Evolutionary conservation across 1,140 invertebrate genomes (phyloP), one percentile per base, ranked within the genome.

Genomic region (Drosophila sulfurigaster): DNA sequence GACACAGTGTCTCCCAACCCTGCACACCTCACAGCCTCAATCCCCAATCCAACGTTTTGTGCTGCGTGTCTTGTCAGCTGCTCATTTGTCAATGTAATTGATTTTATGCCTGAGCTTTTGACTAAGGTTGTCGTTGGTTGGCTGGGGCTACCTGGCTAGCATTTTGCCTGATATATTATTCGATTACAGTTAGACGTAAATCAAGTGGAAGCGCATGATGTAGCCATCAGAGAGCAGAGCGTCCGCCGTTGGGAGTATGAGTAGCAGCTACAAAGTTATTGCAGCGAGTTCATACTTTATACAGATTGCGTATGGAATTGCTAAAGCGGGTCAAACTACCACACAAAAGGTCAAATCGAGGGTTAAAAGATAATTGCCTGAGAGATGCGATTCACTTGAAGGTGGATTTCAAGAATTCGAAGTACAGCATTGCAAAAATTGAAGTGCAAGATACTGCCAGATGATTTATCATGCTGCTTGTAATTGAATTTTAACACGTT

Each of bases 81-180:
- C 85, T 89, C 85, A 89, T 89, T 89, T 89, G 85, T 89, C 85
- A 89, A 85, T 89, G 85, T 89, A 89, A 89, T 89, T 89, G 85
- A 89, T 89, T 89, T 89, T 89, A 85, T 89, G 85, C 81, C 78
- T 76, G 78, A 71, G 81, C 85, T 88, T 81, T 89, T 85, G 83
- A 85, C 83, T 81, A 81, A 75, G 83, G 75, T 78, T 85, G 78
- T 63, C 74, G 64, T 60, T 51, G 63, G 51, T 41, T 74, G 51
- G 41, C 16, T 71, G 68, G 70, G 74, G 48, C 52, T 46, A 60
- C 60, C 52, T 77, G 68, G 8, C 56, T 56, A 60, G 71, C 79
- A 75, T 76, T 49, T 76, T 75, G 66, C 75, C 81, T 89, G 85
- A 81, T 89, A 90, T 85, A 89, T 89, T 89, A 85, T 89, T 74